These are phyloP conservation scores for Sterrhoptilus dennistouni DNA, from an alignment of 2,113 vertebrate genomes.

Conservation along the genomic window DNA sequence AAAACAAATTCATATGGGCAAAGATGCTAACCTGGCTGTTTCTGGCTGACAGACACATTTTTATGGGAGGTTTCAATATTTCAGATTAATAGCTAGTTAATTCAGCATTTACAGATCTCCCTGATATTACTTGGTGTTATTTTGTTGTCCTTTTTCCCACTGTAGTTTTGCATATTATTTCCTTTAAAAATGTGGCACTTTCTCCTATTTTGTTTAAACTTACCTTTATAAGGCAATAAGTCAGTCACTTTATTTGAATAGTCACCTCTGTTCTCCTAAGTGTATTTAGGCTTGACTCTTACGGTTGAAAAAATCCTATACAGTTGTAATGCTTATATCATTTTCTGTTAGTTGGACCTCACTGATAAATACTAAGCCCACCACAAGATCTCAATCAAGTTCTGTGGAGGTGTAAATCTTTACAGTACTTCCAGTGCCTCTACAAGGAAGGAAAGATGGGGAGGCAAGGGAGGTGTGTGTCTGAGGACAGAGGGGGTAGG, in stretches of 20 bases:
- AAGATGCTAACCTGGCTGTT: not conserved
- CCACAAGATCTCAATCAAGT: not conserved
- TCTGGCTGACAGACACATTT: not conserved
- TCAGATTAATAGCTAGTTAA: not conserved
- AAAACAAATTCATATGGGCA: not conserved
- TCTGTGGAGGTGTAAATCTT: not conserved
- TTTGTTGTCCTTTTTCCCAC: not conserved
- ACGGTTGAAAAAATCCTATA: not conserved
- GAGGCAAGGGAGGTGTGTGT: not conserved
- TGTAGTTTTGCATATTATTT: not conserved
- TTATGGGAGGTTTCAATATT: not conserved
- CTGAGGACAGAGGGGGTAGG: too few species aligned
- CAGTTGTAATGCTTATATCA: too few species aligned
- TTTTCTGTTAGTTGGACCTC: not conserved
- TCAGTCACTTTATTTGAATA: not conserved
- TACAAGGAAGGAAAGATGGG: not conserved
- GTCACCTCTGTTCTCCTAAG: not conserved
- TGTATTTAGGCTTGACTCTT: not conserved
- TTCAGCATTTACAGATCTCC: not conserved
- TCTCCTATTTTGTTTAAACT: not conserved
- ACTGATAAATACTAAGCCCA: not conserved
- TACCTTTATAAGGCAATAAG: not conserved
- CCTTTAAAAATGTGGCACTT: not conserved
- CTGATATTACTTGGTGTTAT: not conserved
- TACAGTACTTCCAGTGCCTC: not conserved